Evolutionary conservation across 2,888 invertebrate genomes (phyloP), one percentile per base, ranked within the genome.

Genomic region (Apamea monoglypha): DNA sequence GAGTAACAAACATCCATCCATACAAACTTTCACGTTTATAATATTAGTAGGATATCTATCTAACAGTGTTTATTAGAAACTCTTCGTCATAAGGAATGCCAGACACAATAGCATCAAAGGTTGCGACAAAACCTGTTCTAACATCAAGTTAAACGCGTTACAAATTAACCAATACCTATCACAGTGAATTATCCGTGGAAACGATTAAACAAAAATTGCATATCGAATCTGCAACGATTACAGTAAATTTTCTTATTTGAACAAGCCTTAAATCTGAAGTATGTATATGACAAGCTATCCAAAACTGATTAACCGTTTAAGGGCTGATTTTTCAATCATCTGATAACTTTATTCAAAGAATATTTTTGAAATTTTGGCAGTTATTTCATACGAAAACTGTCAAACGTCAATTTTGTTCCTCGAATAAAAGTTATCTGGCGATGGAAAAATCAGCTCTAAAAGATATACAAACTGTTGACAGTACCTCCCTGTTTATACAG

Each of bases 171-270:
- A 81, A 82, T 82, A 80, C 76, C 82, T 61, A 61, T 53, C 47
- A 18, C 56, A 47, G 21, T 8, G 18, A 81, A 82, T 84, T 71
- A 71, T 63, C 88, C 84, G 72, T 89, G 80, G 68, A 83, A 88
- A 70, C 78, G 78, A 86, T 83, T 88, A 81, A 74, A 78, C 71
- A 73, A 81, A 86, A 87, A 80, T 85, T 80, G 90, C 90, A 84
- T 87, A 82, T 81, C 87, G 82, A 87, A 89, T 89, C 80, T 77
- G 76, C 78, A 64, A 80, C 79, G 72, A 88, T 82, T 87, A 85
- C 78, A 76, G 53, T 74, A 80, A 25, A 80, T 81, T 81, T 84
- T 78, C 82, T 80, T 83, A 63, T 88, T 85, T 89, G 88, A 89
- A 83, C 77, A 56, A 64, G 66, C 1, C 71, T 69, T 75, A 40